Base-by-base conservation (phyloP, 2,797 vertebrate genomes). In the Thamnophis elegans region DNA sequence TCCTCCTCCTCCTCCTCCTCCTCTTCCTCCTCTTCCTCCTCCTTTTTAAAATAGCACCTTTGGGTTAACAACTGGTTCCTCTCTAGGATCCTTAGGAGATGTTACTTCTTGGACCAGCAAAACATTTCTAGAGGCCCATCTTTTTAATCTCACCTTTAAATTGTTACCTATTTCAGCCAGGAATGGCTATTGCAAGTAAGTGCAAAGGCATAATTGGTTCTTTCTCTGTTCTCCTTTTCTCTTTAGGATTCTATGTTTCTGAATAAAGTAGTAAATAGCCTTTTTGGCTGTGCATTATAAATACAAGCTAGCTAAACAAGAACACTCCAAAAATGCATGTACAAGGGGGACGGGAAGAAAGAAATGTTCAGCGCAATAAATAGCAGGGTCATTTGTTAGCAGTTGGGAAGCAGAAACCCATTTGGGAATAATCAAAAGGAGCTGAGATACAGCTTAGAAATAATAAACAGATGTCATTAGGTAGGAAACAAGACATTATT, bases 301-400 rank as follows among this genome's bases (percentile, higher is more conserved):
- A 22, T 53, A 62, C 11, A 89, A 73, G n/a, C 32, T 62, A 28
- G 22, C 47, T 65, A 54, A 78, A 73, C n/a, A 87, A 62, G 9
- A 92, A 65, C 14, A 62, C 9, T 11, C 53, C 11, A 53, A 58
- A 59, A 85, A 90, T 4, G 18, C 85, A 85, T 7, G 13, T 91
- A 95, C 47, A 68, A 42, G 26, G 93, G 68, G 62, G n/a, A 73
- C 6, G 2, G 87, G 89, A 88, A 58, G 65, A 42, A 87, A 42
- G 42, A 95, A 92, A 91, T 73, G 65, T 73, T 95, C 92, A 82
- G 20, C 2, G 65, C 93, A 93, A 91, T 91, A 94, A 90, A 91
- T 54, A 42, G 82, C 94, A 92, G 18, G 25, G 87, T 91, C 93
- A 85, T 91, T 91, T 91, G 85, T 91, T 91, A n/a, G 55, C 18